Conservation (phyloP, 2,888 invertebrate species). For the Drosophila niveifrons region DNA sequence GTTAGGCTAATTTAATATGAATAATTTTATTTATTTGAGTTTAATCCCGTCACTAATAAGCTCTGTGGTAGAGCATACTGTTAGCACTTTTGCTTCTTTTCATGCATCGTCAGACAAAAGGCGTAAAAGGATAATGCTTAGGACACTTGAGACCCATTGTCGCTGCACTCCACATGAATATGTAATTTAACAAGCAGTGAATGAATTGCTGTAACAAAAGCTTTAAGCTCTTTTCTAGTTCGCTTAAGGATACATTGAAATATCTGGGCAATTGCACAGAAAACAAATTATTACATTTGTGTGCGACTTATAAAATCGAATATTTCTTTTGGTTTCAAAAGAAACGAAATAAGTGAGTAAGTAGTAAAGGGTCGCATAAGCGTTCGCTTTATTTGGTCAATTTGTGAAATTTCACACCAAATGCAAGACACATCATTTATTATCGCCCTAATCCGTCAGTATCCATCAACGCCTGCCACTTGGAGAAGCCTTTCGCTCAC, state of each 20-base stretch:
- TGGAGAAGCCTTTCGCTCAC: slow-evolving; percentile 54
- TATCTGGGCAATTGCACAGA: background rate
- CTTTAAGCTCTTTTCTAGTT: slow-evolving; percentile 1
- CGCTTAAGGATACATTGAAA: slow-evolving; percentile 6
- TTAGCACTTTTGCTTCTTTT: background rate
- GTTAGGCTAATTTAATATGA: background rate
- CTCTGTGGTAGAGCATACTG: slow-evolving; percentile 12
- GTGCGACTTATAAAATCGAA: background rate
- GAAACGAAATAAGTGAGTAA: slow-evolving; percentile 10
- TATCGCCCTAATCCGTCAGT: slow-evolving; percentile 81
- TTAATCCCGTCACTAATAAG: slow-evolving; percentile 6
- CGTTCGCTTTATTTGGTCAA: slow-evolving; percentile 60
- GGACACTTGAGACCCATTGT: slow-evolving; percentile 74
- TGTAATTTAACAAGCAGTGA: slow-evolving; percentile 35
- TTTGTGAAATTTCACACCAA: slow-evolving; percentile 61
- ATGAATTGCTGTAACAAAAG: slow-evolving; percentile 22
- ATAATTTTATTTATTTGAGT: background rate
- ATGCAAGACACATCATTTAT: slow-evolving; percentile 76
- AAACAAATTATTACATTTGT: background rate
- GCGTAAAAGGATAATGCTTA: slow-evolving; percentile 75
- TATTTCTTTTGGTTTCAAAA: background rate
- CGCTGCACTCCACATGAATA: slow-evolving; percentile 40
- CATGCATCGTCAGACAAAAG: slow-evolving; percentile 39
- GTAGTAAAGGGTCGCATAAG: slow-evolving; percentile 38
- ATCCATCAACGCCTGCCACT: slow-evolving; percentile 62